phyloP scores from a whole-genome alignment of 2,888 invertebrate species.

The Phoronis australis region DNA sequence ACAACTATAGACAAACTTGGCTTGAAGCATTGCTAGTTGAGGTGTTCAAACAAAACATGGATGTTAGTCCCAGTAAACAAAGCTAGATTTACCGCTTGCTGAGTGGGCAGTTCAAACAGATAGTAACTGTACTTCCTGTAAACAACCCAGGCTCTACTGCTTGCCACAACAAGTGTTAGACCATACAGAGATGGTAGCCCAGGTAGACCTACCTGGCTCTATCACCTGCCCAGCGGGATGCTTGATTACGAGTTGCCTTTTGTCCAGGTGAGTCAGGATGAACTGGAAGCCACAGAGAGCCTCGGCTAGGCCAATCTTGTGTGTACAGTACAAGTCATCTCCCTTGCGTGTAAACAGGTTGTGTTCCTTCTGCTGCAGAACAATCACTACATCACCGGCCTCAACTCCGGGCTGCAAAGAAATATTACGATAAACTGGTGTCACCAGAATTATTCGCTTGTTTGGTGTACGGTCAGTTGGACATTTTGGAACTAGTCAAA shows the following conservation, averaged over 20 bases:
- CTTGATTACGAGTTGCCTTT: slow-evolving; percentile 72
- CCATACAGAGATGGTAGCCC: not conserved
- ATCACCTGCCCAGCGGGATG: slow-evolving; percentile 76
- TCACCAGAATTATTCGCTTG: too few relatives aligned
- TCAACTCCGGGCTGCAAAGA: slow-evolving; percentile 68
- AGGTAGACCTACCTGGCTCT: slow-evolving; percentile 65
- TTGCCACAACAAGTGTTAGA: not conserved
- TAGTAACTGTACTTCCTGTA: not conserved
- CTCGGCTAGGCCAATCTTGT: slow-evolving; percentile 75
- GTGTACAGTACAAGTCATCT: slow-evolving; percentile 64
- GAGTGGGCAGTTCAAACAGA: too few relatives aligned
- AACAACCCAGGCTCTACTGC: not conserved
- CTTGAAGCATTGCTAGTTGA: too few relatives aligned
- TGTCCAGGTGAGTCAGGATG: slow-evolving; percentile 83
- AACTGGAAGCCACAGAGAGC: slow-evolving; percentile 85
- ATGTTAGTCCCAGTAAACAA: too few relatives aligned
- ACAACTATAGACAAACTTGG: too few relatives aligned
- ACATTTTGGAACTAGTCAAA: too few relatives aligned
- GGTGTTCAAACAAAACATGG: too few relatives aligned
- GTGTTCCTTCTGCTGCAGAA: slow-evolving; percentile 76
- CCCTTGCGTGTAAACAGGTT: slow-evolving; percentile 72
- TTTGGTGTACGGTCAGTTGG: too few relatives aligned
- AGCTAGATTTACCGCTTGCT: too few relatives aligned
- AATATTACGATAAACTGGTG: too few relatives aligned
- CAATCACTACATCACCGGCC: slow-evolving; percentile 83